A percentile compares a stretch with the other conserved stretches of the same genome.
phyloP scores from a whole-genome alignment of 2,797 vertebrate species.

The Denticeps clupeoides region DNA sequence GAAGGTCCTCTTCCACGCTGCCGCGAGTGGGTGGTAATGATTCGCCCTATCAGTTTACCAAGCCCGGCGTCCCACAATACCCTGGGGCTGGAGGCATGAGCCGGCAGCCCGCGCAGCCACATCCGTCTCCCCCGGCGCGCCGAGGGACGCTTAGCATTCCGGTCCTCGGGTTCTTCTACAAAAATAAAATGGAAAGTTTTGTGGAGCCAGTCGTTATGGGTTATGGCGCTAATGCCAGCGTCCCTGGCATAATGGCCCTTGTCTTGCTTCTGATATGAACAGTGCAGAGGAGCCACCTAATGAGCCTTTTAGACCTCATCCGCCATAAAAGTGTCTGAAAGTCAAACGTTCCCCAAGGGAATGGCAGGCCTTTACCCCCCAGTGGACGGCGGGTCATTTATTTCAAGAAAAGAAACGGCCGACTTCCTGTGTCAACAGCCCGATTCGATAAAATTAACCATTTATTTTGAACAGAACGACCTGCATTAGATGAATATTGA shows the following conservation, averaged over 20 bases:
- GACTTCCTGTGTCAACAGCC: too few relatives aligned
- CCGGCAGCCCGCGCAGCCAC: constrained; percentile 16
- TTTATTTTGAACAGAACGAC: too few relatives aligned
- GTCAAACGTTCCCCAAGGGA: constrained; percentile 48
- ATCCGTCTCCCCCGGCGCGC: constrained; percentile 32
- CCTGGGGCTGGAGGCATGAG: constrained; percentile 41
- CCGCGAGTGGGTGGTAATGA: constrained; percentile 50
- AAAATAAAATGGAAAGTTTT: constrained; percentile 61
- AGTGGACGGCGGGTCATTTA: too few relatives aligned
- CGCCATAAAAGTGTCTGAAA: constrained; percentile 49
- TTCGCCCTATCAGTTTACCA: constrained; percentile 55
- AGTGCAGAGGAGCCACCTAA: constrained; percentile 54
- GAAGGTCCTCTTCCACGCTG: constrained; percentile 27
- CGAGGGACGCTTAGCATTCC: constrained; percentile 46
- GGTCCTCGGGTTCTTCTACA: constrained; percentile 38
- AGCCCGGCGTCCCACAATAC: constrained; percentile 35
- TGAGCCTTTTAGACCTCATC: constrained; percentile 65
- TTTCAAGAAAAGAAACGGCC: too few relatives aligned
- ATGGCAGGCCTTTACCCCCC: constrained; percentile 42
- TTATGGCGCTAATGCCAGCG: constrained; percentile 33
- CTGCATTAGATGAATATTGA: too few relatives aligned
- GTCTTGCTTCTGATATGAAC: constrained; percentile 53
- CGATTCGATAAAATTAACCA: too few relatives aligned
- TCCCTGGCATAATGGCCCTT: constrained; percentile 40
- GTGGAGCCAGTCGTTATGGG: constrained; percentile 43